These are phyloP conservation scores for Synchiropus splendidus DNA, from an alignment of 2,113 vertebrate species.

Conservation along the genomic window DNA sequence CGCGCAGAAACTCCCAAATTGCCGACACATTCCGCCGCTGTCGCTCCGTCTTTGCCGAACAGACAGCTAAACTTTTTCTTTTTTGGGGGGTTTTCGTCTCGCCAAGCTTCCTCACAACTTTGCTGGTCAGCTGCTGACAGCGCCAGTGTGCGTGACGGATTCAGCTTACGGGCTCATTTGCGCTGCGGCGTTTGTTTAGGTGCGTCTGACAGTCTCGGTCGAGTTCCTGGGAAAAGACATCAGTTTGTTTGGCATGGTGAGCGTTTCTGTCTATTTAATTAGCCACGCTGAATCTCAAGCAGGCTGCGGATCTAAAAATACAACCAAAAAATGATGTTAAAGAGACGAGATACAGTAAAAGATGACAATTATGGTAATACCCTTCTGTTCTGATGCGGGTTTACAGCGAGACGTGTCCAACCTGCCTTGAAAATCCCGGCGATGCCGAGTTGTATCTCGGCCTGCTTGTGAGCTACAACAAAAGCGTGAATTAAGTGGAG, in stretches of 20 bases:
- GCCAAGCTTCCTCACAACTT: slow-evolving; percentile 23
- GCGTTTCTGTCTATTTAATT: slow-evolving; percentile 54
- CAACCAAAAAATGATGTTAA: slow-evolving; percentile 61
- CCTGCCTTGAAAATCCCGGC: slow-evolving; percentile 34
- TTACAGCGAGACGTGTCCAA: slow-evolving; percentile 41
- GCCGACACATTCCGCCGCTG: slow-evolving; percentile 25
- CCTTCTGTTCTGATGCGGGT: slow-evolving; percentile 46
- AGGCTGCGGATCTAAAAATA: slow-evolving; percentile 59
- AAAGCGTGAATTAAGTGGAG: slow-evolving; percentile 28
- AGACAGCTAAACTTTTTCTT: slow-evolving; percentile 39
- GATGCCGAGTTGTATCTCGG: slow-evolving; percentile 9
- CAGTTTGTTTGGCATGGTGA: slow-evolving; percentile 45
- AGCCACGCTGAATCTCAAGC: slow-evolving; percentile 51
- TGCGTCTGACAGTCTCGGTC: slow-evolving; percentile 45
- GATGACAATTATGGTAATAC: slow-evolving; percentile 66
- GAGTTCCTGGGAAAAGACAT: slow-evolving; percentile 41
- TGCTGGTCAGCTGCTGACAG: slow-evolving; percentile 37
- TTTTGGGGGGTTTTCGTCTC: no score
- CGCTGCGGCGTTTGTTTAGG: no score
- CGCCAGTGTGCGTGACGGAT: slow-evolving; percentile 32
- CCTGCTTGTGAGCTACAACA: slow-evolving; percentile 19
- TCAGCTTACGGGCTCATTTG: slow-evolving; percentile 17
- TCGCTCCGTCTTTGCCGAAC: slow-evolving; percentile 27
- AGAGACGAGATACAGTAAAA: slow-evolving; percentile 59
- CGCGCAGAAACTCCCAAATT: slow-evolving; percentile 19